Percentiles rank a stretch among this genome's conserved stretches.
phyloP scores from a whole-genome alignment of 2,113 vertebrate genomes.

The Ophthalmolycus amberensis region DNA sequence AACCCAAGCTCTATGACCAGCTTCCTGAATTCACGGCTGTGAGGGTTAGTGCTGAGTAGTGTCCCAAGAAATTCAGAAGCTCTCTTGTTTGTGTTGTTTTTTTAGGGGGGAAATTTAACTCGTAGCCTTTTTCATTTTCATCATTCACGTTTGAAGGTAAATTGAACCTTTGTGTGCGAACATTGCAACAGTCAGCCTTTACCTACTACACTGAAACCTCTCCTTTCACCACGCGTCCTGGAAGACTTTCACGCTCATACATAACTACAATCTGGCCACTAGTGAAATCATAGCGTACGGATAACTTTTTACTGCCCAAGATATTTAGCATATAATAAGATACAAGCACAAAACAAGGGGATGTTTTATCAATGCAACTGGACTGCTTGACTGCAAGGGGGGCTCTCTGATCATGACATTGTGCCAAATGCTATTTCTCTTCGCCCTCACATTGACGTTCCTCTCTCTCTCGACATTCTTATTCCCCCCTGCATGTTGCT shows the following conservation, averaged over 20 bases:
- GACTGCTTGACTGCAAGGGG: constrained; percentile 73
- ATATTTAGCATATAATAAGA: constrained; percentile 75
- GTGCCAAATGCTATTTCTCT: constrained; percentile 76
- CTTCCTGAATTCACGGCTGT: constrained; percentile 64
- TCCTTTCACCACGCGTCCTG: constrained; percentile 62
- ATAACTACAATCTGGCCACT: constrained; percentile 71
- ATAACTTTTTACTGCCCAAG: constrained; percentile 75
- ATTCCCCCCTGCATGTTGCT: constrained; percentile 60
- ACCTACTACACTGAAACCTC: constrained; percentile 51
- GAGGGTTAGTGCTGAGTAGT: constrained; percentile 70
- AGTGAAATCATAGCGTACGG: constrained; percentile 56
- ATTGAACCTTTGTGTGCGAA: constrained; percentile 61
- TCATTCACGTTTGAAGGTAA: constrained; percentile 45
- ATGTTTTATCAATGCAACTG: constrained; percentile 80
- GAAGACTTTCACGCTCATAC: constrained; percentile 59
- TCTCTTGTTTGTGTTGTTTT: constrained; percentile 28
- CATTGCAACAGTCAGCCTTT: constrained; percentile 57
- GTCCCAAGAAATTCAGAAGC: constrained; percentile 55
- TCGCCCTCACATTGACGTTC: constrained; percentile 72
- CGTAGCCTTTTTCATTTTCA: constrained; percentile 52
- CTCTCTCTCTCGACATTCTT: constrained; percentile 76
- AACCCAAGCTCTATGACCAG: constrained; percentile 79
- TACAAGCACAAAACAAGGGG: constrained; percentile 81
- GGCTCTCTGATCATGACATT: constrained; percentile 71
- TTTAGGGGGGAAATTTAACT: constrained; percentile 19